Evolutionary conservation across 2,888 invertebrate species (phyloP).

Genomic region (Toxonevra muliebris): DNA sequence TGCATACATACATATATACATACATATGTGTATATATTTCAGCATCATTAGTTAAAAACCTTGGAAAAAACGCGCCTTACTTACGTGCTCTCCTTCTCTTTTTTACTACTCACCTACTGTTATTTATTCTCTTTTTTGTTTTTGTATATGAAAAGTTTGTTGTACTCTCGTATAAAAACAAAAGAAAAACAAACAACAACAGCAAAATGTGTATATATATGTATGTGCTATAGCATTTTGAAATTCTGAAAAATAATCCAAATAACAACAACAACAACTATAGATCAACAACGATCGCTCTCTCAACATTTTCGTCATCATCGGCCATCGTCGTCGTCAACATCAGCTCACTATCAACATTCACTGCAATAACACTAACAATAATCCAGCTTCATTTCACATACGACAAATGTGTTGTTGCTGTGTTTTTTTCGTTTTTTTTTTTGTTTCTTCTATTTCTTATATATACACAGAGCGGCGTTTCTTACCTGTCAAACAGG

Average conservation of each 20-base stretch:
- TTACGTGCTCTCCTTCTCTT: no score
- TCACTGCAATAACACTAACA: no score
- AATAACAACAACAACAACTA: conserved; percentile 16
- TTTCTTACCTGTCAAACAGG: conserved; percentile 59
- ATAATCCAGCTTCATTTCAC: no score
- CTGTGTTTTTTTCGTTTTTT: background rate
- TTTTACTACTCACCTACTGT: background rate
- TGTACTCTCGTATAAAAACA: conserved; percentile 18
- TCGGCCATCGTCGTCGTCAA: conserved; percentile 27
- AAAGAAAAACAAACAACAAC: conserved; percentile 17
- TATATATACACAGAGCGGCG: background rate
- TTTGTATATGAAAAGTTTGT: no score
- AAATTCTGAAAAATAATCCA: conserved; percentile 1
- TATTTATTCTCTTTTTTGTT: no score
- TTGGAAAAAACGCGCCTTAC: no score
- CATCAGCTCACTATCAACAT: no score
- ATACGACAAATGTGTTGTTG: conserved; percentile 2
- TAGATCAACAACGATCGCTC: conserved; percentile 13
- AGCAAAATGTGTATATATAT: no score
- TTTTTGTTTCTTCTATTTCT: conserved; percentile 9
- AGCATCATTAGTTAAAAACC: no score
- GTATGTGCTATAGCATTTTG: no score
- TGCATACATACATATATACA: no score
- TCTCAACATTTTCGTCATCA: conserved; percentile 27
- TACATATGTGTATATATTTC: no score